Evolutionary conservation across 2,113 vertebrate genomes (phyloP).

Genomic region (Eudorcas thomsonii): DNA sequence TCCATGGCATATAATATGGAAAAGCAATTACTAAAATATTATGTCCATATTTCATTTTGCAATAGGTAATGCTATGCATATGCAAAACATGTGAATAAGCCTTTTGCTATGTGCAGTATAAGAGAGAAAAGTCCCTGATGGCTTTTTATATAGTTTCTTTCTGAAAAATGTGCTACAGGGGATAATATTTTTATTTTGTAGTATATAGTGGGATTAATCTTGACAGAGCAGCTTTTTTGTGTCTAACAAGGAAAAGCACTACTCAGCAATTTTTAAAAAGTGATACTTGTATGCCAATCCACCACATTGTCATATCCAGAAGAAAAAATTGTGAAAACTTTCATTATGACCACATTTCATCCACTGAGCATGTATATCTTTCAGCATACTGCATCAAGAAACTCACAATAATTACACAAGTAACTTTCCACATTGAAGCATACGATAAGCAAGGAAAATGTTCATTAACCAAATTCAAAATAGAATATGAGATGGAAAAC

Average conservation of each 20-base stretch:
- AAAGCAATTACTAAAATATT: neutral
- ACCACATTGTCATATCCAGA: neutral
- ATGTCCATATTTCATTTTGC: neutral
- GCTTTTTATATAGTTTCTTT: neutral
- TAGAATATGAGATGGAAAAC: neutral
- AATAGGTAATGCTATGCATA: neutral
- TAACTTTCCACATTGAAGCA: neutral
- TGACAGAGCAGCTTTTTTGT: constrained; percentile 13
- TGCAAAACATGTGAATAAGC: neutral
- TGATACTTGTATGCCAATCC: neutral
- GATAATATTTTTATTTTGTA: constrained; percentile 11
- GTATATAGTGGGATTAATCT: neutral
- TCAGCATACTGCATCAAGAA: neutral
- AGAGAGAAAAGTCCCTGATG: neutral
- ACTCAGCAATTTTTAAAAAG: neutral
- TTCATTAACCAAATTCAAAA: neutral
- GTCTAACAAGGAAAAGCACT: constrained; percentile 15
- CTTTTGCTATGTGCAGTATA: neutral
- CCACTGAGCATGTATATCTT: neutral
- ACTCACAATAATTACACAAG: neutral
- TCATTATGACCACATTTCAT: neutral
- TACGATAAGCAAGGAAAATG: neutral
- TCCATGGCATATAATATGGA: neutral
- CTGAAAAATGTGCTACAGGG: neutral
- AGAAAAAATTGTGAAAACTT: neutral